Base-by-base conservation (phyloP, 2,113 vertebrate species). In the Centropristis striata region DNA sequence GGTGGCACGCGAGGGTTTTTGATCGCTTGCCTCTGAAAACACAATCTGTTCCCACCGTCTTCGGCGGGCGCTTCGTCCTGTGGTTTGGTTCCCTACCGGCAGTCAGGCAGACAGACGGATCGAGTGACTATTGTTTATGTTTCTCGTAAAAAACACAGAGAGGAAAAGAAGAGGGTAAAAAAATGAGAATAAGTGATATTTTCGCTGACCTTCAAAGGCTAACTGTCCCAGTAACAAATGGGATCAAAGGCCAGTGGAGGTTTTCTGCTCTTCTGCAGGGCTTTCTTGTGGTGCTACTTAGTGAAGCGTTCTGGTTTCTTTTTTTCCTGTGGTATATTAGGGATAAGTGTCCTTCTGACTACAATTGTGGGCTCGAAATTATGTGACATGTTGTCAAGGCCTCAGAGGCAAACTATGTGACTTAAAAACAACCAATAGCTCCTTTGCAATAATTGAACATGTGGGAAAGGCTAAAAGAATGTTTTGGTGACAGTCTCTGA, bases 1-100 rank as follows among this genome's bases (percentile, higher is more conserved):
- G 78, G 85, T 87, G 93, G 90, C 95, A 95, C 94, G 92, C 93
- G 76, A 94, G 84, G 92, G 78, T 90, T 92, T 93, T 92, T 93
- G 92, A 95, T 94, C 81, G 91, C 69, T 84, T 92, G 93, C 92
- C 94, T 93, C 90, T 75, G 85, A 94, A 95, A 95, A 95, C 88
- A 92, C 88, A 83, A 86, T 88, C 87, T 80, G 85, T 92, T 93
- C 90, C 90, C 92, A 88, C 70, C 67, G 78, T 88, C 83, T 83
- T 86, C 73, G 10, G 72, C 81, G 14, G 80, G 68, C 70, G 28
- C 77, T 82, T 55, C 41, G 71, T 81, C 81, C 85, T 87, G 91
- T 63, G 89, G 91, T 89, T 81, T 79, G 82, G 70, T 84, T 89
- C 88, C 82, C 85, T 72, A 88, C 80, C 74, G 76, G 83, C 83